Evolutionary conservation across 2,113 vertebrate genomes (phyloP).

Genomic region (Pomatorhinus ruficollis): DNA sequence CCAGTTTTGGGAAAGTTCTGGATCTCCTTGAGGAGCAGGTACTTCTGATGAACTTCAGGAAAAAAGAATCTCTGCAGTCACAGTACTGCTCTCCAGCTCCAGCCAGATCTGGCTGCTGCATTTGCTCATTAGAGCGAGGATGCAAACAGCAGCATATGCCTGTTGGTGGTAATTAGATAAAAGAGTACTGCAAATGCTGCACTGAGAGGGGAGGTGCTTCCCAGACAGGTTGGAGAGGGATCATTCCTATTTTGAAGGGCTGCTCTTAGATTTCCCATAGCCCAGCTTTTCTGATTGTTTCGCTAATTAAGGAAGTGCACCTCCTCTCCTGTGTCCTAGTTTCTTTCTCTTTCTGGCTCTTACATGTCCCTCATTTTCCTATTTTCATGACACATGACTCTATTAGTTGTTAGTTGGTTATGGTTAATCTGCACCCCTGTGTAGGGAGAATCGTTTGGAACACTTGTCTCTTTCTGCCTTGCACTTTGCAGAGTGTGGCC

Average conservation of each 20-base stretch:
- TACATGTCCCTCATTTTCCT: not conserved
- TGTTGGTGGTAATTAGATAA: conserved; percentile 46
- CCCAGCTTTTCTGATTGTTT: not conserved
- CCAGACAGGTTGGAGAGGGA: not conserved
- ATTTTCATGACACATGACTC: not conserved
- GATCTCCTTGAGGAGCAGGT: not conserved
- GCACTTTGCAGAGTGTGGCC: not conserved
- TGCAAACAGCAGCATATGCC: conserved; percentile 32
- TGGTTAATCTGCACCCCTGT: not conserved
- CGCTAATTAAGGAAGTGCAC: not conserved
- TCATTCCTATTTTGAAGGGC: not conserved
- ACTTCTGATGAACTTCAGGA: not conserved
- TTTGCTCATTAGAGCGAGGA: not conserved
- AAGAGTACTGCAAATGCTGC: not conserved
- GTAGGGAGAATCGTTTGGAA: not conserved
- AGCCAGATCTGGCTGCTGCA: not conserved
- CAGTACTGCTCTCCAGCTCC: not conserved
- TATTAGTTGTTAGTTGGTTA: not conserved
- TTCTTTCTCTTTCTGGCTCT: not conserved
- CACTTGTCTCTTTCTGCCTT: not conserved
- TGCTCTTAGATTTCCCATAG: not conserved
- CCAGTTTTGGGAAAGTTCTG: not conserved
- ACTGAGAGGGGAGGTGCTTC: not conserved
- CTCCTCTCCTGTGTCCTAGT: not conserved
- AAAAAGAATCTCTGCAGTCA: not conserved